Conservation (phyloP, 1,140 invertebrate species). For the Zaprionus ornatus region DNA sequence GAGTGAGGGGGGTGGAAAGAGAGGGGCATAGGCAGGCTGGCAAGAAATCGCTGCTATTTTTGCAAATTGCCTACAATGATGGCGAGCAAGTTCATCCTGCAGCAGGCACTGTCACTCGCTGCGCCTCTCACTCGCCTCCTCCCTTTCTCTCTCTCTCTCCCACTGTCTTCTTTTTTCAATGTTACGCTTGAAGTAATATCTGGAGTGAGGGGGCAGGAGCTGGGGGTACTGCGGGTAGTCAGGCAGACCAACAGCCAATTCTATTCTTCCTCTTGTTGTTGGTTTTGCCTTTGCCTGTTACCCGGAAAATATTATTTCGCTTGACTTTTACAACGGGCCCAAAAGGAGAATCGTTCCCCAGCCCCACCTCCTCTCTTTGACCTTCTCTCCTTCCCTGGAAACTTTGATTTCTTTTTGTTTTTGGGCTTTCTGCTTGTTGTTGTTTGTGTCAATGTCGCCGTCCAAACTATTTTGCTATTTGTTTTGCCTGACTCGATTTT, state of each 20-base stretch:
- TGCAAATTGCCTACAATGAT: constrained; percentile 82
- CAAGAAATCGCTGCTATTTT: constrained; percentile 76
- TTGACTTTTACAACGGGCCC: constrained; percentile 77
- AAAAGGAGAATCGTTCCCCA: constrained; percentile 21
- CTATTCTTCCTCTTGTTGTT: background rate
- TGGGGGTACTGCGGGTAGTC: background rate
- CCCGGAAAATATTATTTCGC: constrained; percentile 82
- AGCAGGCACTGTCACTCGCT: constrained; percentile 18
- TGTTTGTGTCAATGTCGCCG: constrained; percentile 68
- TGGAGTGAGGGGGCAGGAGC: background rate
- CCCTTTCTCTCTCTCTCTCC: background rate
- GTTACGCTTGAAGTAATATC: constrained; percentile 59
- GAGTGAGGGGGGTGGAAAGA: too few relatives aligned
- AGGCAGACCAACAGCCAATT: constrained; percentile 47
- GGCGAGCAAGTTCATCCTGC: constrained; percentile 68
- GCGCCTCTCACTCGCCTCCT: background rate
- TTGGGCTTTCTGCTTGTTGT: constrained; percentile 44
- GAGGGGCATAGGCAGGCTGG: background rate
- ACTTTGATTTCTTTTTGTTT: constrained; percentile 72
- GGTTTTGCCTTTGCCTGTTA: constrained; percentile 59
- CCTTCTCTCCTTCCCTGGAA: constrained; percentile 13
- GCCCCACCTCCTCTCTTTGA: too few relatives aligned
- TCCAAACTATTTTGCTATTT: constrained; percentile 80
- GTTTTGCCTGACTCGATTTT: constrained; percentile 82
- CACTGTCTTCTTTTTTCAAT: constrained; percentile 33